Conservation (phyloP, 2,797 vertebrate genomes). For the Pempheris klunzingeri region DNA sequence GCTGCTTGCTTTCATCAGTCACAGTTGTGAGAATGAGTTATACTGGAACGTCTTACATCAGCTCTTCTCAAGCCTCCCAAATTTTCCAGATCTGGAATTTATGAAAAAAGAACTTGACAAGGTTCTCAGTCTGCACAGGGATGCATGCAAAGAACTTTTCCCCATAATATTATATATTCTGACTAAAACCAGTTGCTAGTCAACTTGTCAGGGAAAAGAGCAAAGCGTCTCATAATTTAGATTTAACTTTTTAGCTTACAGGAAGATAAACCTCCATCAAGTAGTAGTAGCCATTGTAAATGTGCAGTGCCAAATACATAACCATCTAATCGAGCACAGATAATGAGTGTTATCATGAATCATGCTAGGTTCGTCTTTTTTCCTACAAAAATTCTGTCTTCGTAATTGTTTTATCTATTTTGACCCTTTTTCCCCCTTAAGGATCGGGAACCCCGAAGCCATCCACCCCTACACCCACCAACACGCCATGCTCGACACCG, state of each 20-base stretch:
- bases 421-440: constrained; percentile 73
- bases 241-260: background rate
- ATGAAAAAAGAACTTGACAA: constrained; percentile 34
- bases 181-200: constrained; percentile 33
- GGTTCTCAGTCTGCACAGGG: constrained; percentile 41
- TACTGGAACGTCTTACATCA: constrained; percentile 35
- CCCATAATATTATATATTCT: background rate
- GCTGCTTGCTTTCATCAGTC: constrained; percentile 15
- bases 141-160: constrained; percentile 1
- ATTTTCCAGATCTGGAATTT: constrained; percentile 46
- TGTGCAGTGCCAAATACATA: background rate
- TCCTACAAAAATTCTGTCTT: background rate
- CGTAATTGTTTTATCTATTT: background rate
- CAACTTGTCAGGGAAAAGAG: background rate
- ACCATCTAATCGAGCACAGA: background rate
- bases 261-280: background rate
- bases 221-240: background rate
- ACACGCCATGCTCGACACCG: constrained; percentile 95
- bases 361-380: background rate
- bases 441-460: constrained; percentile 98
- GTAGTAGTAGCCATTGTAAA: background rate
- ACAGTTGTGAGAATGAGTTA: background rate
- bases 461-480: constrained; percentile 96
- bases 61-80: constrained; percentile 13
- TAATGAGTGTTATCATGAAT: no score